Evolutionary conservation across 2,797 vertebrate species (phyloP).

Genomic region (Lagocephalus sceleratus): DNA sequence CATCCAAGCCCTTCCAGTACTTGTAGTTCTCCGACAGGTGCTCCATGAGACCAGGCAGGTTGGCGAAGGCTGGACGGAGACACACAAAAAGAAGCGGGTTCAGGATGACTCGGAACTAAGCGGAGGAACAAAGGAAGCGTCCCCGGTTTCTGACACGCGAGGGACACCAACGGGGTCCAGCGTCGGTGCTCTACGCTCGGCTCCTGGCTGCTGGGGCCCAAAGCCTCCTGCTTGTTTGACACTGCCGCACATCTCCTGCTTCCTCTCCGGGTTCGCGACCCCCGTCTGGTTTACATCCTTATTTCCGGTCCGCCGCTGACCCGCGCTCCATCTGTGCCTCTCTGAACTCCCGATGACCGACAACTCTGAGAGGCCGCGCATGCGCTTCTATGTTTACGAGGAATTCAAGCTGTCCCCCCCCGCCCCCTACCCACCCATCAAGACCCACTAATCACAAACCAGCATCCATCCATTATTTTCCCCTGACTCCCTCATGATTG

Average conservation of each 20-base stretch:
- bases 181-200: too few relatives aligned
- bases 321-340: constrained; percentile 9
- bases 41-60: constrained; percentile 90
- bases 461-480: constrained; percentile 24
- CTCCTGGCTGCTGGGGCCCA: constrained; percentile 4
- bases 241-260: constrained; percentile 1
- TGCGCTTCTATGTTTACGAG: constrained; percentile 31
- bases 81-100: neutral
- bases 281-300: constrained; percentile 43
- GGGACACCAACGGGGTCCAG: too few relatives aligned
- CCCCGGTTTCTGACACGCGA: too few relatives aligned
- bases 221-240: constrained; percentile 14
- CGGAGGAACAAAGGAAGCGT: too few relatives aligned
- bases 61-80: constrained; percentile 83
- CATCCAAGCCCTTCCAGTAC: constrained; percentile 94
- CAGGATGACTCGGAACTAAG: neutral
- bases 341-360: constrained; percentile 18
- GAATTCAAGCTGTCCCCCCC: constrained; percentile 11
- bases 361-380: constrained; percentile 28
- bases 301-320: constrained; percentile 32
- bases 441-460: constrained; percentile 3
- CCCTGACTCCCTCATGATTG: constrained; percentile 14
- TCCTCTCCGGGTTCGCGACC: constrained; percentile 15
- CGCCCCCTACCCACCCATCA: neutral
- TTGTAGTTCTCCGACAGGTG: constrained; percentile 92